Percentiles rank a stretch among this genome's conserved stretches.
Conservation (phyloP, 2,797 vertebrate genomes). For the Muscicapa comitata region DNA sequence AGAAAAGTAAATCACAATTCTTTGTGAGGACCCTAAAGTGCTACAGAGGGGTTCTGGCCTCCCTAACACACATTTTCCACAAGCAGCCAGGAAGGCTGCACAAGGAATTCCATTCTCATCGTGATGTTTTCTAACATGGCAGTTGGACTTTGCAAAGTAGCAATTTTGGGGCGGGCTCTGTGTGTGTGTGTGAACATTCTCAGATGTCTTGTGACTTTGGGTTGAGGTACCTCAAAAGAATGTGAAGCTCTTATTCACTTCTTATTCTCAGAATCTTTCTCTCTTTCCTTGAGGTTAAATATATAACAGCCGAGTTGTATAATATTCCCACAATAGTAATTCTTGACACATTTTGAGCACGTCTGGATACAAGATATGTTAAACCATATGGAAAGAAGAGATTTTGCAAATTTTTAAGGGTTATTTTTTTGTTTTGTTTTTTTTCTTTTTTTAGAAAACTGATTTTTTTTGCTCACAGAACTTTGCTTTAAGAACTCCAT, state of each 20-base stretch:
- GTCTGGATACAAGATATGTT: constrained; percentile 7
- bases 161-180: fast-evolving
- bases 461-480: not conserved
- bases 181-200: not conserved
- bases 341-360: constrained; percentile 45
- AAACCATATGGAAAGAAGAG: constrained; percentile 47
- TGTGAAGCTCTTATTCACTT: not conserved
- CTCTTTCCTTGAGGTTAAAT: constrained; percentile 17
- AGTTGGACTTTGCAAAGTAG: not conserved
- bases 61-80: not conserved
- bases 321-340: constrained; percentile 53
- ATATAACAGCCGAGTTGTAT: constrained; percentile 25
- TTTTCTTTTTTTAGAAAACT: not conserved
- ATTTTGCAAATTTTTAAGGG: not conserved
- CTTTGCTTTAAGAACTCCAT: not conserved
- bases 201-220: not conserved
- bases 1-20: not conserved
- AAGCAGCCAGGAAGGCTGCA: not conserved
- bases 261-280: not conserved
- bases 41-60: not conserved
- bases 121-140: not conserved
- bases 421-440: not conserved
- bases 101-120: not conserved
- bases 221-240: not conserved
- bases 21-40: not conserved